Base-by-base conservation (phyloP, 1,140 invertebrate species). In the Araneus ventricosus region DNA sequence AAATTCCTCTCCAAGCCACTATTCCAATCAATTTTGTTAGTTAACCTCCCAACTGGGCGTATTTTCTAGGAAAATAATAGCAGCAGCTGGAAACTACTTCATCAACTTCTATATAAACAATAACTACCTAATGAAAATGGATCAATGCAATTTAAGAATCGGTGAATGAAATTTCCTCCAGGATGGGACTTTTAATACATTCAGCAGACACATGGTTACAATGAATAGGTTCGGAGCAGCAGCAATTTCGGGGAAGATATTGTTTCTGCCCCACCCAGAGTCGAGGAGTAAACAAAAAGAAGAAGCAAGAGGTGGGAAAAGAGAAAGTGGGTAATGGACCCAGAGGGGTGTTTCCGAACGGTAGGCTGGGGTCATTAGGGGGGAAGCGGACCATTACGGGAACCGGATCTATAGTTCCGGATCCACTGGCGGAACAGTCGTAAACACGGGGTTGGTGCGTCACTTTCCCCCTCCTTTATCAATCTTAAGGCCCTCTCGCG, bases 381-480 rank as follows among this genome's bases (percentile, higher is more conserved):
- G 61, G 61, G 82, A 86, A 86, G 90, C 82, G 41, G 79, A 85
- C 90, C 90, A 92, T 92, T 92, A 92, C 90, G 80, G 82, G 90
- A 92, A 70, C 90, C 90, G 90, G 90, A 92, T 92, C 90, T 92
- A 20, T 17, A 86, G 90, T 92, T 92, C 90, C 90, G 90, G 90
- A 92, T 92, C 41, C 90, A 86, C 27, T 70, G 82, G 59, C 79
- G 75, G 89, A 82, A 90, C 82, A 59, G 63, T 86, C 90, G 90
- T 86, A 86, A 91, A 91, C 90, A 91, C 45, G 90, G 90, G 90
- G 88, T 90, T 30, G 30, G 75, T 41, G 30, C 37, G 80, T 17
- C 39, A 61, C 89, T n/a, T 27, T 45, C 70, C 45, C 61, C 82
- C 61, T 39, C 63, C 90, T 86, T 85, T 75, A 86, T 92, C 82